phyloP scores from a whole-genome alignment of 30 jellyfish, hydroid and myxozoan genomes.

The Cassiopea andromeda region DNA sequence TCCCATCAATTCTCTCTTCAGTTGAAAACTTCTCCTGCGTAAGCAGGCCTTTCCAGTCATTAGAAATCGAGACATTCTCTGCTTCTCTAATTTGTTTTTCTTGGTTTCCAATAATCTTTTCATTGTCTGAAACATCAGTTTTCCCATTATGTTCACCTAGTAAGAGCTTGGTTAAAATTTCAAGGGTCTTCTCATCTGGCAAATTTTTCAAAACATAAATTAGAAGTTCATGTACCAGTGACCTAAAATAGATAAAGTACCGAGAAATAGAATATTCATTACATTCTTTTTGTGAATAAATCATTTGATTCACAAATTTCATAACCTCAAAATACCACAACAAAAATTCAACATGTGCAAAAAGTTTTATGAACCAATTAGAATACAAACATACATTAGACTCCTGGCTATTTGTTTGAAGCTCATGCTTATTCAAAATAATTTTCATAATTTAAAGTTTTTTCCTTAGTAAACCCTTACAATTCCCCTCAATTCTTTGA shows the following conservation, averaged over 20 bases:
- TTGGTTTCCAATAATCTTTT: background rate
- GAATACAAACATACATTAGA: too few species aligned
- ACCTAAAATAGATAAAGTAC: background rate
- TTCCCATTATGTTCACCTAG: background rate
- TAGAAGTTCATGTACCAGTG: constrained; percentile 26
- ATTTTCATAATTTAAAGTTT: too few species aligned
- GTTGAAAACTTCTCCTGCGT: constrained; percentile 3
- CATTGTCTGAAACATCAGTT: background rate
- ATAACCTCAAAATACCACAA: too few species aligned
- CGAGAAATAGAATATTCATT: too few species aligned
- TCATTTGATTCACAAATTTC: background rate
- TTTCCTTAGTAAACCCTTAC: too few species aligned
- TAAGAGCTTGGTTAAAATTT: background rate
- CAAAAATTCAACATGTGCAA: too few species aligned
- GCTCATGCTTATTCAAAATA: too few species aligned
- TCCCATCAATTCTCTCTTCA: constrained; percentile 23
- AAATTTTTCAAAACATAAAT: constrained; percentile 20
- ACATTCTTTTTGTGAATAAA: background rate
- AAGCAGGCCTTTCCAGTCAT: background rate
- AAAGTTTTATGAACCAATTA: too few species aligned
- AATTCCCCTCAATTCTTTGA: too few species aligned
- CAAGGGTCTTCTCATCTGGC: background rate
- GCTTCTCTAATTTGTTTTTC: background rate
- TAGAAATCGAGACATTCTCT: background rate
- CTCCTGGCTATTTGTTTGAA: too few species aligned